Percentiles rank a stretch among this genome's conserved stretches.
Conservation (phyloP, 92 coral and sea anemone species). For the Phenganax stokvisi region DNA sequence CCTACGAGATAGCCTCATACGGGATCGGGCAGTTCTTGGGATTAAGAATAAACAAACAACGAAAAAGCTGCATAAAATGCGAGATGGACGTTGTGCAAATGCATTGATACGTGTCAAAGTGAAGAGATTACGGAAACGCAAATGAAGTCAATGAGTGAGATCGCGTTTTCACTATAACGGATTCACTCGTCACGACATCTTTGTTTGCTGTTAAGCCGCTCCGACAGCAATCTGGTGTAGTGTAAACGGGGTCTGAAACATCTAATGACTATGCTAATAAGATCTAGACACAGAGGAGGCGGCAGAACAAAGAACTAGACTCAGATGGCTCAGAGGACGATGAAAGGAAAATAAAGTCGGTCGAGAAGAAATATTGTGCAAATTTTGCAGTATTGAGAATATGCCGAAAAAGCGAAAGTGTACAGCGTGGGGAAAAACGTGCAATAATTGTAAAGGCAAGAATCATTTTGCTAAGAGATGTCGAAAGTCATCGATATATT, state of each 20-base stretch:
- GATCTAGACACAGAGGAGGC: constrained; percentile 20
- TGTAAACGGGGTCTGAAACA: background rate
- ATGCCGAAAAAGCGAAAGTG: constrained; percentile 33
- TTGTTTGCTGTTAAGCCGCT: no score
- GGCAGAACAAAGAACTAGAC: constrained; percentile 6
- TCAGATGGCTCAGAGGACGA: constrained; percentile 19
- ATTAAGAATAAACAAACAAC: constrained; percentile 41
- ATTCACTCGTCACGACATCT: no score
- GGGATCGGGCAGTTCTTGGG: constrained; percentile 46
- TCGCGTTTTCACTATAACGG: no score
- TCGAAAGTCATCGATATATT: no score
- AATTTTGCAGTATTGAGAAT: constrained; percentile 38
- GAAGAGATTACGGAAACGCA: constrained; percentile 39
- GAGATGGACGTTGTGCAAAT: constrained; percentile 37
- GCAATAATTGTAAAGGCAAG: constrained; percentile 25
- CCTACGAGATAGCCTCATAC: constrained; percentile 45
- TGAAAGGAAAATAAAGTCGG: no score
- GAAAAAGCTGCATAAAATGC: constrained; percentile 44
- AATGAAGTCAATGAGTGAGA: constrained; percentile 26
- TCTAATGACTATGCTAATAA: constrained; percentile 26
- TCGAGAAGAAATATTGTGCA: constrained; percentile 21
- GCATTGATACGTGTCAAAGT: constrained; percentile 43
- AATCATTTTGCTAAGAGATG: constrained; percentile 11
- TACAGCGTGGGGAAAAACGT: constrained; percentile 42
- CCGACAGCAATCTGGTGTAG: no score